Base-by-base conservation (phyloP, 2,113 vertebrate species). In the Petrocephalus zakoni region DNA sequence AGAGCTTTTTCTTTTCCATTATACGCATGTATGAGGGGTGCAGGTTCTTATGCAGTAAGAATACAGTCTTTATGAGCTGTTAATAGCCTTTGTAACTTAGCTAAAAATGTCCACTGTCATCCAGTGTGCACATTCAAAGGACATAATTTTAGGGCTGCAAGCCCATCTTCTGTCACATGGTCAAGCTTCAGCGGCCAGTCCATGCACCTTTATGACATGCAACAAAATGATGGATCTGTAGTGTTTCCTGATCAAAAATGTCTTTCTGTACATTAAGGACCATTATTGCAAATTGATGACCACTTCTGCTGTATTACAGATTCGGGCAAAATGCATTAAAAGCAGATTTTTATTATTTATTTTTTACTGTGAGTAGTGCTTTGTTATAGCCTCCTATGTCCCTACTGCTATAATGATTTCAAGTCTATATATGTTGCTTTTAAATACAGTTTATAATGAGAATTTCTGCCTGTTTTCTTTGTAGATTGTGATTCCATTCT, bases 401-500 rank as follows among this genome's bases (percentile, higher is more conserved):
- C 11, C 72, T 42, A 42, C 34, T 78, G 72, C 72, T 78, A 19
- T 19, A 42, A 75, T 75, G 13, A 8, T 6, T 21, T 15, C 17
- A 68, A 83, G 7, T 7, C 21, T 83, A 29, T 83, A 10, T 46
- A 42, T 13, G 83, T 49, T 34, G 51, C 11, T 25, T 46, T 75
- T 88, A 37, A 15, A 22, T 53, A 55, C 64, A 3, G 37, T 17
- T n/a, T 78, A 10, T 9, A 25, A 46, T 19, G 21, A 68, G 47
- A 21, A 7, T 61, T 21, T 86, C 47, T 25, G 7, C 29, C 52
- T 89, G 22, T 86, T 52, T 58, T 93, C 90, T 86, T 55, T 92
- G 87, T 94, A 99, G 98, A 99, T 99, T 0, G 98, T 99, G 89
- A 96, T 99, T 91, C 98, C 98, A 2, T 99, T 99, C 97, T 99